phyloP scores from a whole-genome alignment of 1,140 invertebrate species.

The Bradysia coprophila region DNA sequence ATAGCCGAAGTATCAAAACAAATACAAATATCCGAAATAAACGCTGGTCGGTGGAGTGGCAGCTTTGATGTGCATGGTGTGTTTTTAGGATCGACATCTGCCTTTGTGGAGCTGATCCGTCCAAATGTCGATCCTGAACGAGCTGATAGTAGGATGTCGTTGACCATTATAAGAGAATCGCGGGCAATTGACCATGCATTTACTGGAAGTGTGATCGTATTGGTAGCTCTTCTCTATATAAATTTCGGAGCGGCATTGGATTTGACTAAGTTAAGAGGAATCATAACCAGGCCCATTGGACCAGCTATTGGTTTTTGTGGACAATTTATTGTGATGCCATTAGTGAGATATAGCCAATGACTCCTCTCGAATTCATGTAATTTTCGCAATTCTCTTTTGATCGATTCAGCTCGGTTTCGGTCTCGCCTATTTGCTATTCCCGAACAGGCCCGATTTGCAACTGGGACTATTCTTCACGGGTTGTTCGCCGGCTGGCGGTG shows the following conservation, averaged over 20 bases:
- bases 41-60: conserved; percentile 1
- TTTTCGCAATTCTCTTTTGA: conserved; percentile 3
- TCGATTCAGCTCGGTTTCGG: conserved; percentile 49
- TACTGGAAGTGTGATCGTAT: conserved; percentile 49
- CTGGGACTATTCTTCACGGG: conserved; percentile 85
- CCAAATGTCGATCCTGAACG: neutral
- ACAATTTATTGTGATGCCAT: conserved; percentile 79
- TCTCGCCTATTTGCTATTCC: conserved; percentile 53
- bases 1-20: neutral
- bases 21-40: neutral
- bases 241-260: conserved; percentile 89
- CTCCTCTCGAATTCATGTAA: neutral
- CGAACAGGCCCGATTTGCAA: conserved; percentile 44
- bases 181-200: conserved; percentile 57
- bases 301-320: conserved; percentile 63
- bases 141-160: conserved; percentile 20
- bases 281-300: conserved; percentile 58
- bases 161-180: conserved; percentile 41
- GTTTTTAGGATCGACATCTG: conserved; percentile 6
- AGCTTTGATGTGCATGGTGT: conserved; percentile 4
- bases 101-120: conserved; percentile 6
- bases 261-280: conserved; percentile 45
- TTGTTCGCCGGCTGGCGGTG: conserved; percentile 73
- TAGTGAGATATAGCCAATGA: conserved; percentile 56
- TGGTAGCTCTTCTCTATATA: conserved; percentile 74